A percentile compares a stretch with the other conserved stretches of the same genome.
Evolutionary conservation across 2,797 vertebrate genomes (phyloP).

Genomic region (Phalloptychus januarius): DNA sequence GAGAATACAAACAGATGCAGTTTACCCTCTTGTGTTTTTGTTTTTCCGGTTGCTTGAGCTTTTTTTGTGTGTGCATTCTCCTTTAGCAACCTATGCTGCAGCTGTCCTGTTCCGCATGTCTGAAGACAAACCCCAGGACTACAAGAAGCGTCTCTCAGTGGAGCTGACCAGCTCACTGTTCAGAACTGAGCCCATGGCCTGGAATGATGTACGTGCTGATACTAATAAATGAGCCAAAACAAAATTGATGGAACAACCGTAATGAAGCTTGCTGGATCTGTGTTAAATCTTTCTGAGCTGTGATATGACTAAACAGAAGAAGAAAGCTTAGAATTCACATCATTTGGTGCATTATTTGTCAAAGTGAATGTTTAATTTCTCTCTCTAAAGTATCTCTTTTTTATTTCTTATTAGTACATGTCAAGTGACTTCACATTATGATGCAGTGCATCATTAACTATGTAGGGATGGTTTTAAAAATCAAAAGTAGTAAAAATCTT

Average conservation of each 20-base stretch:
- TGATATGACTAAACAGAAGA: neutral
- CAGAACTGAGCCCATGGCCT: conserved; percentile 97
- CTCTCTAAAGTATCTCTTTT: neutral
- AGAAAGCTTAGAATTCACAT: neutral
- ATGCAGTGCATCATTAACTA: neutral
- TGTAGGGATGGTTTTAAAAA: neutral
- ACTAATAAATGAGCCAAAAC: neutral
- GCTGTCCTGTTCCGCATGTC: conserved; percentile 99
- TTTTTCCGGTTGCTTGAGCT: neutral
- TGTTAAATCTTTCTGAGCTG: neutral
- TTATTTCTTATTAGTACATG: neutral
- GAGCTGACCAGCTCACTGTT: conserved; percentile 98
- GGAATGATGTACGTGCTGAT: conserved; percentile 88
- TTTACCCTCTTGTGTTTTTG: neutral
- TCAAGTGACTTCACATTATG: neutral
- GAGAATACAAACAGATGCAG: conserved; percentile 53
- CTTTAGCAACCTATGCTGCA: conserved; percentile 93
- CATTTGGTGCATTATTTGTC: neutral
- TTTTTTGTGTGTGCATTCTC: neutral
- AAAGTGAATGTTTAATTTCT: conserved; percentile 1
- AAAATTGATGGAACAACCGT: neutral
- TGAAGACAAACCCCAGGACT: conserved; percentile 98
- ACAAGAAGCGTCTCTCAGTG: conserved; percentile 96
- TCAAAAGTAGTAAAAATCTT: neutral
- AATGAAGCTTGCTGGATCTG: neutral